phyloP scores from a whole-genome alignment of 2,888 invertebrate genomes.

The Lasioglossum pauxillum region DNA sequence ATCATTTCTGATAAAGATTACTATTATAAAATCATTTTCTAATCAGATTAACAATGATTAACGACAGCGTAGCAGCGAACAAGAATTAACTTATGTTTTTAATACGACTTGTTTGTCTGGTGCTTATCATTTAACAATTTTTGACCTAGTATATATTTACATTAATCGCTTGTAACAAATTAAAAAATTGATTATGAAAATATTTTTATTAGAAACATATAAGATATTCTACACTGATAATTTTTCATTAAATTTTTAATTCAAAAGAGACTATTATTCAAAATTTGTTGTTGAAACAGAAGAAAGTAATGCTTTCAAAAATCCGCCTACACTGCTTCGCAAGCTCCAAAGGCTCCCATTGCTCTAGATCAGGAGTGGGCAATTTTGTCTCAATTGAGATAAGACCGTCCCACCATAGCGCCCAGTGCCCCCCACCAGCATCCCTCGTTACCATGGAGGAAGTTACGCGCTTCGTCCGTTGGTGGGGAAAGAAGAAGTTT shows the following conservation, averaged over 20 bases:
- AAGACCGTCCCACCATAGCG: no score
- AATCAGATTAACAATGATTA: background rate
- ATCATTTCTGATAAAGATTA: background rate
- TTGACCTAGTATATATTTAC: background rate
- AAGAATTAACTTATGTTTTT: background rate
- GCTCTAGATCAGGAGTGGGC: background rate
- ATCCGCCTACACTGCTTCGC: slow-evolving; percentile 23
- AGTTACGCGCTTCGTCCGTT: no score
- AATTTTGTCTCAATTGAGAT: no score
- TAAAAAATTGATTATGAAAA: background rate
- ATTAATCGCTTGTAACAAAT: background rate
- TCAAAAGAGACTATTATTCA: background rate
- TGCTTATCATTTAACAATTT: background rate
- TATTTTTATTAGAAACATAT: background rate
- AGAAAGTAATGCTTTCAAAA: background rate
- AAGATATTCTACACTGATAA: background rate
- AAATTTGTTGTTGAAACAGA: background rate
- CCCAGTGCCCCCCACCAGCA: no score
- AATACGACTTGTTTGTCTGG: background rate
- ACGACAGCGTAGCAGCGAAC: background rate
- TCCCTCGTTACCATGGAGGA: no score
- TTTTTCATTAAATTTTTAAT: background rate
- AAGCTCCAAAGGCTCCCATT: slow-evolving; percentile 7
- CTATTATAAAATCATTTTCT: background rate
- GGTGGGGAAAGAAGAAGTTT: no score